Percentiles rank a stretch among this genome's conserved stretches.
These are phyloP conservation scores for Cantharis nigra DNA, from an alignment of 2,888 invertebrate genomes.

Conservation along the genomic window DNA sequence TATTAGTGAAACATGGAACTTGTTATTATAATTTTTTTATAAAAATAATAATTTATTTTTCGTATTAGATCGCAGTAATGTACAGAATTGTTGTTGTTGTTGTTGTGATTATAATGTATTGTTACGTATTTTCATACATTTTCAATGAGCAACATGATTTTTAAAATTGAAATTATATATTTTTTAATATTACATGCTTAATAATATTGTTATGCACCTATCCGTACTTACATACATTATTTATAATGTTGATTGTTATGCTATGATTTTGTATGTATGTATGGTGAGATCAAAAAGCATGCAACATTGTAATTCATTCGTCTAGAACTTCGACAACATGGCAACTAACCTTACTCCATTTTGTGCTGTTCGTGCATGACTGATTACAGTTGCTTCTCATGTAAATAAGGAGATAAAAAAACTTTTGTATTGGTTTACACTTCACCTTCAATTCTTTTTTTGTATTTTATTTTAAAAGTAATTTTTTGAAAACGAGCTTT, in stretches of 20 bases:
- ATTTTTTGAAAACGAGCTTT: background rate
- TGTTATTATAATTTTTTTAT: background rate
- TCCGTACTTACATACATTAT: background rate
- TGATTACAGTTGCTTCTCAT: conserved; percentile 14
- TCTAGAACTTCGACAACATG: conserved; percentile 1
- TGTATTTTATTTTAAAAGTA: background rate
- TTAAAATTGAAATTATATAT: background rate
- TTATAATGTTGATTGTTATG: background rate
- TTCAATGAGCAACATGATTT: background rate
- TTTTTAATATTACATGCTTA: background rate
- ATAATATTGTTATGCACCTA: background rate
- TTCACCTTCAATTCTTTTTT: conserved; percentile 5
- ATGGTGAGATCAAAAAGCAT: conserved; percentile 3
- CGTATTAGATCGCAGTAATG: background rate
- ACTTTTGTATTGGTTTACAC: conserved; percentile 9
- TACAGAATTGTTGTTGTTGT: background rate
- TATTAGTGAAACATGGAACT: background rate
- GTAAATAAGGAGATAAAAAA: conserved; percentile 11
- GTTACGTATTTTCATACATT: background rate
- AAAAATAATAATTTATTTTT: background rate
- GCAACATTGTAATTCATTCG: conserved; percentile 7
- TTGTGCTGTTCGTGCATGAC: conserved; percentile 18
- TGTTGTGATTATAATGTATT: background rate
- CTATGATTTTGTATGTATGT: background rate
- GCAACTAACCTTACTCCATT: conserved; percentile 18